Conservation (phyloP, 2,888 invertebrate genomes). For the Siphonodentalium dalli region DNA sequence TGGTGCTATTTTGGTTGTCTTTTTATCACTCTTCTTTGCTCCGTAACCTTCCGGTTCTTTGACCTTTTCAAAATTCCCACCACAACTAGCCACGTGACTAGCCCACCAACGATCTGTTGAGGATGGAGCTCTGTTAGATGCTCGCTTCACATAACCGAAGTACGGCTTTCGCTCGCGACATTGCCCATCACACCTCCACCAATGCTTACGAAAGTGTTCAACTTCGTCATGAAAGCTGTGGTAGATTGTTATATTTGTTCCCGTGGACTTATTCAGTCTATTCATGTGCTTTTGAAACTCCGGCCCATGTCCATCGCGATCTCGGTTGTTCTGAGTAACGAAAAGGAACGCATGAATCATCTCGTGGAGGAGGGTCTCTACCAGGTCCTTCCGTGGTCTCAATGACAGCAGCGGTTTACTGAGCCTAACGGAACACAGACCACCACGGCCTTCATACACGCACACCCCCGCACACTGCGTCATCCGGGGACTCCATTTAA, state of each 20-base stretch:
- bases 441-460: constrained; percentile 77
- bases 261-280: constrained; percentile 85
- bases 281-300: constrained; percentile 92
- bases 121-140: constrained; percentile 88
- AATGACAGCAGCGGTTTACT: constrained; percentile 91
- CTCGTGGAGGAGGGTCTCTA: constrained; percentile 98
- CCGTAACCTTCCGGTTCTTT: constrained; percentile 75
- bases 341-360: constrained; percentile 99
- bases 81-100: constrained; percentile 78
- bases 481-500: constrained; percentile 96
- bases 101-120: constrained; percentile 83
- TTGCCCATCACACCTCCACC: constrained; percentile 94
- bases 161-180: constrained; percentile 80
- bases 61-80: constrained; percentile 85
- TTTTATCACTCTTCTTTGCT: constrained; percentile 52
- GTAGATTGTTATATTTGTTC: constrained; percentile 89
- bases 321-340: constrained; percentile 81
- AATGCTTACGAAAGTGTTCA: constrained; percentile 83
- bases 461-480: constrained; percentile 79
- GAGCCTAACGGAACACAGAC: constrained; percentile 82
- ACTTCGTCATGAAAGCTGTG: constrained; percentile 97
- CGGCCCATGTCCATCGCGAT: constrained; percentile 94
- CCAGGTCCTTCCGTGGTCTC: constrained; percentile 89
- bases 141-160: constrained; percentile 86
- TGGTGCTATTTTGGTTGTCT: constrained; percentile 4